Evolutionary conservation across 2,797 vertebrate species (phyloP), one percentile per base, ranked within the genome.

Genomic region (Scomberomorus guttatus): DNA sequence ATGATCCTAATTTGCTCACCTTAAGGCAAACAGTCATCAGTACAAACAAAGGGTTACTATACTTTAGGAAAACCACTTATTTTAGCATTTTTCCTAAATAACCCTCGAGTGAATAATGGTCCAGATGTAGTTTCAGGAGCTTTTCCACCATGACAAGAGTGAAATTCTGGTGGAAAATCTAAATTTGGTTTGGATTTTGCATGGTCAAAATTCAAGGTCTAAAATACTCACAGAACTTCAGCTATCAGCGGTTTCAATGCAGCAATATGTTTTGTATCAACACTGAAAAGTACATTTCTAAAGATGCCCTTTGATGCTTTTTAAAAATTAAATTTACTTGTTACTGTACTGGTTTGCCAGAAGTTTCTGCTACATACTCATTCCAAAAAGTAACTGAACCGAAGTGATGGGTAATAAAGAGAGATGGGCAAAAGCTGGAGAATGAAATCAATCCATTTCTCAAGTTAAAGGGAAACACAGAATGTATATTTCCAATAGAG

Each of bases 191-290:
- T 1, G 3, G 27, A 48, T 66, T 55, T 55, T 27, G 14, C 61
- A 73, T 20, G 8, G 14, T 37, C 34, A 50, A 27, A 48, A 55
- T 22, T 34, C 44, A 72, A 60, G 0, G 2, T 69, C n/a, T 59
- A 42, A 24, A 60, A 64, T 50, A 42, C 50, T 11, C 4, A 54
- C 1, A 34, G 46, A 44, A 32, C 27, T 61, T 68, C 27, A 42
- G 6, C 42, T 67, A 29, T 29, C 29, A 44, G 24, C 24, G 44
- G 58, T 50, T 24, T 82, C 51, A 27, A 29, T 18, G 20, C 44
- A 65, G 27, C 72, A 77, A 82, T 78, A 70, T 76, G 63, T 71
- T 81, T 77, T 67, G 6, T 29, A 83, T 72, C 46, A 77, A 37
- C 44, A 10, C 1, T 27, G 32, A 69, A 75, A 65, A 61, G 68